Base-by-base conservation (phyloP, 2,113 vertebrate species). In the Planiliza haematocheilus region DNA sequence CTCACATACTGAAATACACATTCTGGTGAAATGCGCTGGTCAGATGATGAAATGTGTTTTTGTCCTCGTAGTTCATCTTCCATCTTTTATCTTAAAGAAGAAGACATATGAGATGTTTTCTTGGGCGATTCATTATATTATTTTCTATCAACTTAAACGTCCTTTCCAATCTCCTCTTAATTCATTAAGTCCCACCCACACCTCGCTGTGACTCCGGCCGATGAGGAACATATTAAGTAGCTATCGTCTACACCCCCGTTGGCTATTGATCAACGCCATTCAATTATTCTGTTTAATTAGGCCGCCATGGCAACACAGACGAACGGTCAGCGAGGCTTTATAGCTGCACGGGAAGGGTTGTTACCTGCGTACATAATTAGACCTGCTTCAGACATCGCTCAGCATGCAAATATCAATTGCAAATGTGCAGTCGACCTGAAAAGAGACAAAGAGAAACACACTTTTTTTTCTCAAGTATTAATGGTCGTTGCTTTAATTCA, bases 201-300 rank as follows among this genome's bases (percentile, higher is more conserved):
- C 5, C 9, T 39, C 7, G 1, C 37, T 53, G n/a, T 18, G 52
- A 39, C n/a, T 55, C 4, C 13, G 13, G n/a, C 51, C 56, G 39
- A 82, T 73, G 39, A 49, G 43, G 80, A 77, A 58, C 63, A 76
- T 53, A 81, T 77, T 63, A 85, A 70, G 52, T 60, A 61, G 63
- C 56, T 70, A 72, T 59, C 73, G 60, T 72, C 53, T 71, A 39
- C 59, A 74, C 34, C 60, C 62, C 69, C 21, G 8, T 10, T 81
- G 79, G 62, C 56, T 83, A 88, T 88, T 81, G 83, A 88, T 88
- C 73, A 84, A 73, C 70, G 68, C 42, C 37, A 68, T 62, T 70
- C 60, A 74, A 82, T 88, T 84, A 68, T 73, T 77, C 75, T 65
- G 83, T 84, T 80, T 81, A 84, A 89, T 89, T 76, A 80, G 42